Conservation (phyloP, 1,140 invertebrate species). For the Adoxophyes honmai region DNA sequence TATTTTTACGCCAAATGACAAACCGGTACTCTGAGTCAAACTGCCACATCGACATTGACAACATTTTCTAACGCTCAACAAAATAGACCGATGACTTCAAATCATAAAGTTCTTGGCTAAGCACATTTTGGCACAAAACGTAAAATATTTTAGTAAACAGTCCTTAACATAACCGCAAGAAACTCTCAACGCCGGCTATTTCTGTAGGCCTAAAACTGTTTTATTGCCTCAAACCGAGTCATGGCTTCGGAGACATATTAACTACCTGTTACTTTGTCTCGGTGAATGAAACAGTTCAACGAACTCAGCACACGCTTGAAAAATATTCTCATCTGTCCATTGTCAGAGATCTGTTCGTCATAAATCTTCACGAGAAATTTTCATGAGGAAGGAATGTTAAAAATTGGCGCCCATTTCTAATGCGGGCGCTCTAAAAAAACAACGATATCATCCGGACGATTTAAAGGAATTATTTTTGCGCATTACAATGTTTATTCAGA, state of each 20-base stretch:
- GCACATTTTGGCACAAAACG: background rate
- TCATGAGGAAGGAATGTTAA: background rate
- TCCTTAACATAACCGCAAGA: slow-evolving; percentile 9
- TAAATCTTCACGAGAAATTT: background rate
- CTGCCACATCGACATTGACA: no score
- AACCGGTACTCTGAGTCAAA: no score
- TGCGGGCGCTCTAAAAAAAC: no score
- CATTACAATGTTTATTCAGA: no score
- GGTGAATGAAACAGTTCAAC: slow-evolving; percentile 8
- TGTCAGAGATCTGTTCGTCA: background rate
- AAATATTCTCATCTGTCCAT: background rate
- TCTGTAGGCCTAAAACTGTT: background rate
- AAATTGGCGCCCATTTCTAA: background rate
- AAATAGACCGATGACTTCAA: no score
- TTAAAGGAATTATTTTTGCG: no score
- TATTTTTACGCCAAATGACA: no score
- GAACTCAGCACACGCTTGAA: background rate
- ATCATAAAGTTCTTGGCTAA: background rate
- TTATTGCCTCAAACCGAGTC: slow-evolving; percentile 3
- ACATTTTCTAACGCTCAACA: no score
- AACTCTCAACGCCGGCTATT: slow-evolving; percentile 1
- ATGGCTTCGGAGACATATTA: slow-evolving; percentile 6
- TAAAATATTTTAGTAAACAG: background rate
- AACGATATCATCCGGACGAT: no score
- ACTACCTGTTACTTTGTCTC: background rate